phyloP scores from a whole-genome alignment of 2,797 vertebrate species.

The Acanthornis magna region DNA sequence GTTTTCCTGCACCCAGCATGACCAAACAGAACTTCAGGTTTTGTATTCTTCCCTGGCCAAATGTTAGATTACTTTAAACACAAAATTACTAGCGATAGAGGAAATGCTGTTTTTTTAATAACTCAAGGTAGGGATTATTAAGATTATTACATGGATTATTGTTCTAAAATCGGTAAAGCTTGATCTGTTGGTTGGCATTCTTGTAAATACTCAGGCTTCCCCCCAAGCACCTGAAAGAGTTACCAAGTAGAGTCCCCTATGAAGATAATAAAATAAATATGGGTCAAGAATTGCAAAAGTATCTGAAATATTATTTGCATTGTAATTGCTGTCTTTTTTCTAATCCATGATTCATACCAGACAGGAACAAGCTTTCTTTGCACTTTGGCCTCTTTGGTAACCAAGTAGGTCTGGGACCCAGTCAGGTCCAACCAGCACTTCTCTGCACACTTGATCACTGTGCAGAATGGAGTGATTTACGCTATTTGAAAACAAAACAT shows the following conservation, averaged over 20 bases:
- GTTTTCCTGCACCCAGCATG: neutral
- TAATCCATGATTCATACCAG: neutral
- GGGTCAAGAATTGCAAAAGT: neutral
- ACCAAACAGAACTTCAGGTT: neutral
- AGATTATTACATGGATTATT: neutral
- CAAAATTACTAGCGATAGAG: neutral
- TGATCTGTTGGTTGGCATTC: neutral
- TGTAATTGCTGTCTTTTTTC: neutral
- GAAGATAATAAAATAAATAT: neutral
- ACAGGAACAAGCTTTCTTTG: neutral
- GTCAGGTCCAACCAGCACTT: neutral
- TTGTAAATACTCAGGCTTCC: accelerated
- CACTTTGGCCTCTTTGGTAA: neutral
- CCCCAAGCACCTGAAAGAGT: neutral
- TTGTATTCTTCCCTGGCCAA: neutral
- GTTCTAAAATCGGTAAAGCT: neutral
- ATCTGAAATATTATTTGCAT: neutral
- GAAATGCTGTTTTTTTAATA: neutral
- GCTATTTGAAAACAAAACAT: slow-evolving; percentile 27
- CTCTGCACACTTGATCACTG: neutral
- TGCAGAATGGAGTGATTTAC: neutral
- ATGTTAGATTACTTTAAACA: neutral
- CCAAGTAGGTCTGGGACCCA: neutral
- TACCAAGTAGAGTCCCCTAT: neutral
- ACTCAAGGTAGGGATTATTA: neutral